Percentiles rank a stretch among this genome's conserved stretches.
phyloP scores from a whole-genome alignment of 2,888 invertebrate genomes.

The Meiosimyza decipiens region DNA sequence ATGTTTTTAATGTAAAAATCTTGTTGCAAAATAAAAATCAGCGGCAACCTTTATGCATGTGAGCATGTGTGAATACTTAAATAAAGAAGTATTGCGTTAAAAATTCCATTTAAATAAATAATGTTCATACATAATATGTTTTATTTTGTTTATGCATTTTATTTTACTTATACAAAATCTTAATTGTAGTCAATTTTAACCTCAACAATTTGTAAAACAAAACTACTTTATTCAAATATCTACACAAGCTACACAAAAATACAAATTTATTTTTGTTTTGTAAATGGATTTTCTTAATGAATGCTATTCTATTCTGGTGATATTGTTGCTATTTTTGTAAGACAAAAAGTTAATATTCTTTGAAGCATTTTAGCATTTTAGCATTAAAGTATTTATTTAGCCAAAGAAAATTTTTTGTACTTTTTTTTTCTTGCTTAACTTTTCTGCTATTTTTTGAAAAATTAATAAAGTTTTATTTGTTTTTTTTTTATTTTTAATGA shows the following conservation, averaged over 20 bases:
- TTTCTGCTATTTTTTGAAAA: conserved; percentile 1
- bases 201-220: neutral
- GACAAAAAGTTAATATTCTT: neutral
- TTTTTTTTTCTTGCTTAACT: conserved; percentile 18
- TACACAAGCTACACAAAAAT: conserved; percentile 8
- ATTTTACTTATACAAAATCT: no score
- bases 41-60: neutral
- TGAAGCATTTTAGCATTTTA: neutral
- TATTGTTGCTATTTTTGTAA: conserved; percentile 1
- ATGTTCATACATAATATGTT: neutral
- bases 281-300: conserved; percentile 9
- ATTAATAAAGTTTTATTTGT: conserved; percentile 4
- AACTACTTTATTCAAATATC: conserved; percentile 18
- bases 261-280: conserved; percentile 11
- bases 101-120: neutral
- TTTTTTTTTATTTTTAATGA: neutral
- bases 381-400: neutral
- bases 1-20: neutral
- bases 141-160: no score
- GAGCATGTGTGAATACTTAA: conserved; percentile 5
- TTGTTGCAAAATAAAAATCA: neutral
- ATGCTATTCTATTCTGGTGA: neutral
- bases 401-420: conserved; percentile 12
- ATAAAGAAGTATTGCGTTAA: conserved; percentile 5
- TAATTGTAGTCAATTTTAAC: neutral